phyloP scores from a whole-genome alignment of 2,113 vertebrate genomes.

The Sylvietta virens region DNA sequence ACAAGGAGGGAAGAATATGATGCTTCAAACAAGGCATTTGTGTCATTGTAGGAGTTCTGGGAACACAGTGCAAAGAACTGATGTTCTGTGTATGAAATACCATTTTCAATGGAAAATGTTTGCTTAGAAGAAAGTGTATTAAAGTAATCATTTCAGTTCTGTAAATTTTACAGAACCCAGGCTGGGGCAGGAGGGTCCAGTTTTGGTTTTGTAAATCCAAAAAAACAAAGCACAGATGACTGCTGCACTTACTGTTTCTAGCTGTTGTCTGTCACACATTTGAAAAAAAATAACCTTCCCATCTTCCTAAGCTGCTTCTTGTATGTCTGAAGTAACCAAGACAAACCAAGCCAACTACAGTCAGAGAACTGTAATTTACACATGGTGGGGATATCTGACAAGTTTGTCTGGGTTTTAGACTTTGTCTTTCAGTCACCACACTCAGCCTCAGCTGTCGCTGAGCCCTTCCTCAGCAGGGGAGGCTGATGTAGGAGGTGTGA shows the following conservation, averaged over 20 bases:
- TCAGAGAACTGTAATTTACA: background rate
- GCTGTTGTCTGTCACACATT: background rate
- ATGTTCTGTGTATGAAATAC: background rate
- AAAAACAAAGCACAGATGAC: background rate
- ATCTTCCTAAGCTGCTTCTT: background rate
- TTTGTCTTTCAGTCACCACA: background rate
- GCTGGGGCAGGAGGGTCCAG: background rate
- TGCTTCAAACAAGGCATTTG: background rate
- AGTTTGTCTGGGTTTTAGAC: background rate
- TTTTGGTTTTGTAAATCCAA: background rate
- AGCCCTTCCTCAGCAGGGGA: background rate
- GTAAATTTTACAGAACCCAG: background rate
- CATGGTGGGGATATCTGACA: too few relatives aligned
- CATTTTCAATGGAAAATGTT: background rate
- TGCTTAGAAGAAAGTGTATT: background rate
- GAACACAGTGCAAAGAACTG: background rate
- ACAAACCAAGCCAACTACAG: background rate
- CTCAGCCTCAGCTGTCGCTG: background rate
- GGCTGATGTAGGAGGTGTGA: background rate
- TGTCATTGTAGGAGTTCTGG: background rate
- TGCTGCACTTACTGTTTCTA: background rate
- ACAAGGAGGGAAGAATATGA: background rate
- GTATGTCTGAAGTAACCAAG: background rate
- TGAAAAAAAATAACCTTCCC: background rate
- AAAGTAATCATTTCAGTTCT: background rate